Evolutionary conservation across 1,140 invertebrate species (phyloP), one percentile per base, ranked within the genome.

Genomic region (Latrodectus geometricus): DNA sequence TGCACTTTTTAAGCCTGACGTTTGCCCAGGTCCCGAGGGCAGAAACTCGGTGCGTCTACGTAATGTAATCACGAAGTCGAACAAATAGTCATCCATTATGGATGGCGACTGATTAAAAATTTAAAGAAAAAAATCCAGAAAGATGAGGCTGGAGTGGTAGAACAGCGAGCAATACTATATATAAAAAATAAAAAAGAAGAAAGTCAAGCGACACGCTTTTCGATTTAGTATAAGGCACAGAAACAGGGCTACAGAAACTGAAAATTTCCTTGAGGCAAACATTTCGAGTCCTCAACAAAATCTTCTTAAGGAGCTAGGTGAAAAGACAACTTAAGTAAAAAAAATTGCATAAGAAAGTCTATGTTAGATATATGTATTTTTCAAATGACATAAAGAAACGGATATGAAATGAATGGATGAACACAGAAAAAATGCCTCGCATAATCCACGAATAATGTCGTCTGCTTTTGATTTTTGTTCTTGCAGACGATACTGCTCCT

Each of bases 31-130:
- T 49, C 78, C 78, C 50, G 68, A n/a, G 77, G 78, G 9, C 7
- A 8, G 3, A 4, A 48, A 17, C 23, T 17, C 66, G 68, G 66
- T n/a, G 78, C 68, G 49, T 74, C 72, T 48, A 20, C 68, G 49
- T 81, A 81, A 81, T 81, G 78, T 81, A 72, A 81, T 81, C 78
- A 81, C 21, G 78, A 81, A 66, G 72, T 20, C 69, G 81, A 65
- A 75, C 56, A 83, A 83, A 83, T 65, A 83, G 81, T 83, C 81
- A 83, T 83, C 81, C 81, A 83, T 83, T 65, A 83, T 83, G 81
- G 81, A 83, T 83, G 81, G 81, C 70, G 81, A 83, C 81, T 83
- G 81, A 83, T 83, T 83, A 83, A 83, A 83, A 83, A 75, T 83
- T 74, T 73, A 83, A 65, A 52, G 70, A 83, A 83, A 83, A 83